Conservation (phyloP, 2,113 vertebrate genomes). For the Oncorhynchus masou region DNA sequence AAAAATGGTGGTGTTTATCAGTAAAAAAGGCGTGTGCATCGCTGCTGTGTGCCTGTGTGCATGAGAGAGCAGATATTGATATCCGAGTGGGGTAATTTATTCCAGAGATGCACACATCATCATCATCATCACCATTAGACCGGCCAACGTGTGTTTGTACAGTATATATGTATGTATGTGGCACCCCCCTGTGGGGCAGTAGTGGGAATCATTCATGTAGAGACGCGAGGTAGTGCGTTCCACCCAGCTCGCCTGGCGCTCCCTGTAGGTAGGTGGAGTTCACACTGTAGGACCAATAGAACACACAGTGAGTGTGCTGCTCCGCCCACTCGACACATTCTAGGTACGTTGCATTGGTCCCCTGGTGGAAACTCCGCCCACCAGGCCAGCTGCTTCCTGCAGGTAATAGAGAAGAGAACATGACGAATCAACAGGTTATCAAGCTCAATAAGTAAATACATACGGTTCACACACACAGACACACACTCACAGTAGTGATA, state of each 20-base stretch:
- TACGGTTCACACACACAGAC: not conserved
- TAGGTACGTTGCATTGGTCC: not conserved
- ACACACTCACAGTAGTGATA: not conserved
- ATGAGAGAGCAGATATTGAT: no score
- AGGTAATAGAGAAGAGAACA: not conserved
- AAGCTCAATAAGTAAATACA: not conserved
- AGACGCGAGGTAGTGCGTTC: not conserved
- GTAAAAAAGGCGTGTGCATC: no score
- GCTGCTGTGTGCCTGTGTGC: no score
- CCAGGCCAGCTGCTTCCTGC: not conserved
- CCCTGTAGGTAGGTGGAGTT: not conserved
- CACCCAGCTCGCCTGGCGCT: no score
- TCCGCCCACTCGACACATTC: not conserved
- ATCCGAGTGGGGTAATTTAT: no score
- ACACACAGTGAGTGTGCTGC: not conserved
- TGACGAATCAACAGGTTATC: no score
- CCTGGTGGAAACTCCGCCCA: not conserved
- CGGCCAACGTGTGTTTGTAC: no score
- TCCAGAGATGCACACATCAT: no score
- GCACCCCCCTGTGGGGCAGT: conserved; percentile 39
- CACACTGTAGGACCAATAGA: not conserved
- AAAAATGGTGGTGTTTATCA: no score
- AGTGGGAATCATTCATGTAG: conserved; percentile 8
- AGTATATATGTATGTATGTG: not conserved
- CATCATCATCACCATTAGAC: no score